Percentiles rank a stretch among this genome's conserved stretches.
Evolutionary conservation across 2,113 vertebrate genomes (phyloP).

Genomic region (Sus scrofa): T2T-Sscrofa CM000812.6:280605501-280606000

Average conservation of each 20-base stretch:
- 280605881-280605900: neutral
- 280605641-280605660: neutral
- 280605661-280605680: neutral
- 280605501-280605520: neutral
- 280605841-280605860: neutral
- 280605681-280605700: neutral
- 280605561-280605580: neutral
- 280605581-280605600: neutral
- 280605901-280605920: neutral
- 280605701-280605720: neutral
- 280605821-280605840: neutral
- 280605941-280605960: neutral
- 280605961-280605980: neutral
- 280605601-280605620: neutral
- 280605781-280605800: neutral
- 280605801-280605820: neutral
- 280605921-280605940: neutral
- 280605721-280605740: neutral
- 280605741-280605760: neutral
- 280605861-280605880: neutral
- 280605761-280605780: neutral
- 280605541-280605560: neutral
- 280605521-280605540: neutral
- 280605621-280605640: neutral
- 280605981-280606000: constrained; percentile 21